Conservation (phyloP, 2,797 vertebrate genomes). For the Tokudaia muenninki region DNA sequence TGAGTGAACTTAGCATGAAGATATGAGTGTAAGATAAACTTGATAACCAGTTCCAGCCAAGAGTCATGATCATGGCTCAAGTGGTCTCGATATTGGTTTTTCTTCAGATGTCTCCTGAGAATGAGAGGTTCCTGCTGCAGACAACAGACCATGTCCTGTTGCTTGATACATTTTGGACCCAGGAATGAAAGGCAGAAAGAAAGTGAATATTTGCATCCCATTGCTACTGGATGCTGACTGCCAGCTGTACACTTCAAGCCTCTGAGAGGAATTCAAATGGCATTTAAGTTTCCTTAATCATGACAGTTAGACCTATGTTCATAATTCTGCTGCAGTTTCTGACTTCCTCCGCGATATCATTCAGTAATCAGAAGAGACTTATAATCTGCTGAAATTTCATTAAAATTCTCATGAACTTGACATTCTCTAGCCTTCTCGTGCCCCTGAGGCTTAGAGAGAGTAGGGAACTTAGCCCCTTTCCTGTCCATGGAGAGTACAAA, state of each 20-base stretch:
- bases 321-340: background rate
- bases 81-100: background rate
- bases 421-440: background rate
- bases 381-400: background rate
- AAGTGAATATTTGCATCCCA: background rate
- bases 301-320: background rate
- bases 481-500: background rate
- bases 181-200: background rate
- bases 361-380: background rate
- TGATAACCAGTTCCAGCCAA: background rate
- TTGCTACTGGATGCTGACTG: background rate
- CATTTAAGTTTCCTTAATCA: background rate
- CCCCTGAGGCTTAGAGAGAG: background rate
- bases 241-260: background rate
- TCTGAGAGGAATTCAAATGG: background rate
- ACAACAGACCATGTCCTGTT: background rate
- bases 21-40: background rate
- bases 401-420: background rate
- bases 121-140: background rate
- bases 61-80: background rate
- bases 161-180: background rate
- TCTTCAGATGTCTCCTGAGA: background rate
- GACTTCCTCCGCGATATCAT: background rate
- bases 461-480: background rate
- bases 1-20: background rate